Evolutionary conservation across 2,113 vertebrate species (phyloP), one percentile per base, ranked within the genome.

Genomic region (Phalacrocorax aristotelis): DNA sequence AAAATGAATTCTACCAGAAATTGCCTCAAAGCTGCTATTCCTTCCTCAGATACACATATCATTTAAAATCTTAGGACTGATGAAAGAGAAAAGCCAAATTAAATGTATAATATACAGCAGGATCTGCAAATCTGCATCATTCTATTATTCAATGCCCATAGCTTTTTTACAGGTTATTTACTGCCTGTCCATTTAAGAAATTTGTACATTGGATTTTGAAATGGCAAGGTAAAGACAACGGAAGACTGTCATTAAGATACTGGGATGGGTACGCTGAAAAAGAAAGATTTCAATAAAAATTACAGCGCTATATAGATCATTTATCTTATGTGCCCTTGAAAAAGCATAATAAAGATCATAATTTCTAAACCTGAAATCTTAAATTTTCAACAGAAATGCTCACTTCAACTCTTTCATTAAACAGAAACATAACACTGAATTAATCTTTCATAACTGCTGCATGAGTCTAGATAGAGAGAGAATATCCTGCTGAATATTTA

Each of bases 391-490:
- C 57, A 65, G 57, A 89, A 89, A 57, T 69, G 9, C 10, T 93
- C 48, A 66, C 52, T 96, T 95, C 69, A 44, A 72, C 38, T 87
- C 46, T 51, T 80, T 79, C 52, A 88, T 90, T 96, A 97, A 95
- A 87, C 29, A 89, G 79, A 87, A 83, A 85, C 9, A 6, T 81
- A 95, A 91, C 40, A 93, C 20, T 89, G 85, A 95, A 89, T 97
- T 95, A 94, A 96, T 87, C 55, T 91, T 98, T 96, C 34, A 82
- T 86, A 96, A 84, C 23, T 95, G 85, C 64, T 60, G 69, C 17
- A 75, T 52, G 32, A 83, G n/a, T 65, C 62, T 42, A 91, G 38
- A 57, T 87, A 76, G 89, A 96, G 75, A 84, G 55, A 62, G 48
- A 82, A 40, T 42, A 95, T 87, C 29, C 42, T 84, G 26, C 34